Evolutionary conservation across 2,888 invertebrate species (phyloP).

Genomic region (Scaptomyza reducta): DNA sequence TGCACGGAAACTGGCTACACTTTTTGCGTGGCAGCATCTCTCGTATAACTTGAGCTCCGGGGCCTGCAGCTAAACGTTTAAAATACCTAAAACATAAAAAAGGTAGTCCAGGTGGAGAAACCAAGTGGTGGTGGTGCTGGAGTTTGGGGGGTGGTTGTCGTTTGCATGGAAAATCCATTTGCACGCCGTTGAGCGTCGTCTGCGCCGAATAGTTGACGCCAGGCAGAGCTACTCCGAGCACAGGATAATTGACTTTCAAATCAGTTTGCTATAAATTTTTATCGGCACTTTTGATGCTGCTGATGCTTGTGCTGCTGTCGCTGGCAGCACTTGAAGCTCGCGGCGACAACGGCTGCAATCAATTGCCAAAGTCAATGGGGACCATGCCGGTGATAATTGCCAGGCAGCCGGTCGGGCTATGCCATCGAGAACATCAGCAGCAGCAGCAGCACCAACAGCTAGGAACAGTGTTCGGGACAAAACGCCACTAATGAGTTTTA

Average conservation of each 20-base stretch:
- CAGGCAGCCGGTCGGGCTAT: constrained; percentile 40
- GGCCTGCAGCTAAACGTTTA: constrained; percentile 27
- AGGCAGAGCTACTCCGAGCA: constrained; percentile 32
- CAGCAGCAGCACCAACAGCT: background rate
- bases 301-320: constrained; percentile 39
- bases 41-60: constrained; percentile 5
- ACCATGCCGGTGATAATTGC: constrained; percentile 75
- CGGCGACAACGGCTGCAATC: constrained; percentile 72
- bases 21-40: constrained; percentile 35
- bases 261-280: constrained; percentile 84
- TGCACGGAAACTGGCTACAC: constrained; percentile 10
- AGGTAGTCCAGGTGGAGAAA: constrained; percentile 35
- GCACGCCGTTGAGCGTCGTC: constrained; percentile 67
- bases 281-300: constrained; percentile 82
- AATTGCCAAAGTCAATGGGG: constrained; percentile 80
- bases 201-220: constrained; percentile 60
- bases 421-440: constrained; percentile 22
- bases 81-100: constrained; percentile 68
- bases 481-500: constrained; percentile 80
- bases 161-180: constrained; percentile 78
- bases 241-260: constrained; percentile 83
- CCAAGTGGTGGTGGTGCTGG: background rate
- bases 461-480: constrained; percentile 50
- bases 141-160: constrained; percentile 12
- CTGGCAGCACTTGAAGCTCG: constrained; percentile 34